These are phyloP conservation scores for Oceanodroma leucorhoa DNA, from an alignment of 2,797 vertebrate species.

Conservation along the genomic window DNA sequence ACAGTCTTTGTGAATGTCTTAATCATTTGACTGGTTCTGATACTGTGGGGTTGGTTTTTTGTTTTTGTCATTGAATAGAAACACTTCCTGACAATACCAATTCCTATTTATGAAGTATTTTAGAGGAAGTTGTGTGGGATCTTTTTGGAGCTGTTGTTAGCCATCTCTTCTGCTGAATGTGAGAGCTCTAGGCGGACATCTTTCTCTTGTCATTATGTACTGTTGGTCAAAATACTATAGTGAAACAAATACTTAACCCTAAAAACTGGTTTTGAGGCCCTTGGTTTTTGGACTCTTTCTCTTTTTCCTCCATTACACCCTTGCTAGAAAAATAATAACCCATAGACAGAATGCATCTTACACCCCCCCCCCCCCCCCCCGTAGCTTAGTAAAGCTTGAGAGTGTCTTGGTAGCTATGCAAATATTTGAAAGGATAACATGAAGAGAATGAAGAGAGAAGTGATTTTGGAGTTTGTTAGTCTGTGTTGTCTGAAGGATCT, in stretches of 20 bases:
- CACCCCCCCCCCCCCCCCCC: fast-evolving
- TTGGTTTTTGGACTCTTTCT: not conserved
- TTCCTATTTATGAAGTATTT: not conserved
- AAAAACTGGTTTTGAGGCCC: not conserved
- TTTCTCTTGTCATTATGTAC: not conserved
- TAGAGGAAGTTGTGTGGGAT: not conserved
- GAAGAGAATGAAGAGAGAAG: not conserved
- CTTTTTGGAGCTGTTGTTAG: not conserved
- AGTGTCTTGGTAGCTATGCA: not conserved
- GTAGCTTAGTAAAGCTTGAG: not conserved
- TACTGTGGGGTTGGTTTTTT: not conserved
- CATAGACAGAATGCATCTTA: not conserved
- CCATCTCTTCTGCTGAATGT: not conserved
- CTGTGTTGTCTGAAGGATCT: not conserved
- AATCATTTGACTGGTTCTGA: not conserved
- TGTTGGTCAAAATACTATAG: not conserved
- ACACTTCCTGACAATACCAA: not conserved
- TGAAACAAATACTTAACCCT: not conserved
- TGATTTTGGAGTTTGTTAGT: not conserved
- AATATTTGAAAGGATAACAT: not conserved
- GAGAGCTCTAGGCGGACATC: not conserved
- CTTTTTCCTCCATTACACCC: not conserved
- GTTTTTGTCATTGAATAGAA: not conserved
- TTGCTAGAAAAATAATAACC: not conserved
- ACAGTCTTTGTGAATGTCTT: not conserved